These are phyloP conservation scores for Zaprionus ghesquierei DNA, from an alignment of 1,140 invertebrate genomes.

Conservation along the genomic window DNA sequence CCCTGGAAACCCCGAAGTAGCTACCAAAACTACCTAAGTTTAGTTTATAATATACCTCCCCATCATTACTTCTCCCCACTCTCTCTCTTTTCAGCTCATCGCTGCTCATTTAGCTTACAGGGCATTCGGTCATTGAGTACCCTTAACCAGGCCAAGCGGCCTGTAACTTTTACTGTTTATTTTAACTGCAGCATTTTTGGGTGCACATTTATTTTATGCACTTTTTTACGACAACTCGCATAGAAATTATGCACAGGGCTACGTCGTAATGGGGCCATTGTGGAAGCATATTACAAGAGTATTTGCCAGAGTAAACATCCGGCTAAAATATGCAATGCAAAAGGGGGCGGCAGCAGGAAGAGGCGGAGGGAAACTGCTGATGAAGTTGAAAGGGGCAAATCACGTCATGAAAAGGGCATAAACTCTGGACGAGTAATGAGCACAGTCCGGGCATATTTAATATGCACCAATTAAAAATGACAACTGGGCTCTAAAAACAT, in stretches of 20 bases:
- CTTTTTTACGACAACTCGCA: constrained; percentile 62
- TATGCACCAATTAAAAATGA: constrained; percentile 77
- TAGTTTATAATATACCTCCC: background rate
- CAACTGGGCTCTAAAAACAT: constrained; percentile 49
- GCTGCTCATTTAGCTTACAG: background rate
- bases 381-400: constrained; percentile 23
- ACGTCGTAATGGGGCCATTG: constrained; percentile 48
- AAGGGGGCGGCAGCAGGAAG: constrained; percentile 7
- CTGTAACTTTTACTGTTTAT: constrained; percentile 26
- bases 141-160: background rate
- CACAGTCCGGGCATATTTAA: constrained; percentile 47
- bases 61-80: background rate
- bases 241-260: constrained; percentile 58
- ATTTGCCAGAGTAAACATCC: constrained; percentile 47
- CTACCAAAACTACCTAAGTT: background rate
- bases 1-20: background rate
- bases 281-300: constrained; percentile 29
- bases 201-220: constrained; percentile 74
- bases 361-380: constrained; percentile 31
- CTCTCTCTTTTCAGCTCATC: background rate
- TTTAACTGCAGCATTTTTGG: constrained; percentile 61
- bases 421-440: constrained; percentile 57
- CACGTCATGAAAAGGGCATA: constrained; percentile 63
- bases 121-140: background rate
- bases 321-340: constrained; percentile 70